phyloP scores from a whole-genome alignment of 2,113 vertebrate genomes.

The Ia io region DNA sequence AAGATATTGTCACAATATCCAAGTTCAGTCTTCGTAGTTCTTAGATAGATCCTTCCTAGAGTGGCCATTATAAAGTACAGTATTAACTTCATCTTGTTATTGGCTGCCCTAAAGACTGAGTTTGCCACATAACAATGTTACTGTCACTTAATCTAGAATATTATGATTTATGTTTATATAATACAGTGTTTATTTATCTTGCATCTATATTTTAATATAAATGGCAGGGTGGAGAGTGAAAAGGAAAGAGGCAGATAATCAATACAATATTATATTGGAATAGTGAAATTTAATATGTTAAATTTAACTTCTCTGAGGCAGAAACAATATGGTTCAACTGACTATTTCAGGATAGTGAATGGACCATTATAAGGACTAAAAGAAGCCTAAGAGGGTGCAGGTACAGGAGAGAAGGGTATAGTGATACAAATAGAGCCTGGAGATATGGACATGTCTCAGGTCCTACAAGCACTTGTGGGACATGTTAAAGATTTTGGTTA shows the following conservation, averaged over 20 bases:
- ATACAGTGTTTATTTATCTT: not conserved
- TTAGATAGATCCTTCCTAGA: not conserved
- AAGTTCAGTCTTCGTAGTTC: not conserved
- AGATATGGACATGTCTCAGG: not conserved
- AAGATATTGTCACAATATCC: not conserved
- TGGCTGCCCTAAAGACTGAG: not conserved
- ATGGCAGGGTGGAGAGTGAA: not conserved
- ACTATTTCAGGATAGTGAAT: not conserved
- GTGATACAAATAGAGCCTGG: not conserved
- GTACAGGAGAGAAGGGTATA: not conserved
- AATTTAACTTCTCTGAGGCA: not conserved
- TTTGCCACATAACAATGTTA: not conserved
- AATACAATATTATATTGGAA: not conserved
- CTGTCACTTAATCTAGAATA: not conserved
- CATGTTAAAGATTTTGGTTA: not conserved
- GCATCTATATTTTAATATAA: not conserved
- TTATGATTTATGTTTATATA: not conserved
- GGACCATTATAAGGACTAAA: not conserved
- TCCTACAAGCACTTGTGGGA: not conserved
- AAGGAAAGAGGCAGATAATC: not conserved
- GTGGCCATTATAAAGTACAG: not conserved
- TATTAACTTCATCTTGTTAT: not conserved
- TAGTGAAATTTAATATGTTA: not conserved
- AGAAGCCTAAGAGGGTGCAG: not conserved
- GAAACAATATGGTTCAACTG: not conserved